Evolutionary conservation across 1,140 invertebrate species (phyloP).

Genomic region (Delia radicum): DNA sequence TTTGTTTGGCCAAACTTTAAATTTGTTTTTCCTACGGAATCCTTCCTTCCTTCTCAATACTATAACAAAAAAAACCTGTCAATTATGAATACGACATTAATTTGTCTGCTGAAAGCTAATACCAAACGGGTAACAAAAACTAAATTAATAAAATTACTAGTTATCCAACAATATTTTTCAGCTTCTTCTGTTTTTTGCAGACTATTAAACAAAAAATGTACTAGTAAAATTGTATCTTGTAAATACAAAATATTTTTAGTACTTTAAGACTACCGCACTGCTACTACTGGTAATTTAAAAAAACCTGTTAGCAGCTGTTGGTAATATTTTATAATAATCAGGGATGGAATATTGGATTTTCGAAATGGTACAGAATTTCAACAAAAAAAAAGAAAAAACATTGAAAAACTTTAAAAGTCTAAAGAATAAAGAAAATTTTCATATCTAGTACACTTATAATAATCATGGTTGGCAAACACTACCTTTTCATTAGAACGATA

Average conservation of each 20-base stretch:
- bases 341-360: too few relatives aligned
- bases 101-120: not conserved
- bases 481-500: too few relatives aligned
- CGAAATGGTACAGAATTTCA: not conserved
- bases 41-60: too few relatives aligned
- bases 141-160: not conserved
- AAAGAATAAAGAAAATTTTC: too few relatives aligned
- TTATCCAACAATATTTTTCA: not conserved
- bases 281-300: not conserved
- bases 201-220: too few relatives aligned
- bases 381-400: not conserved
- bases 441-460: too few relatives aligned
- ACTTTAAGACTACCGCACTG: too few relatives aligned
- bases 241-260: not conserved
- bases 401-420: not conserved
- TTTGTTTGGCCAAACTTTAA: too few relatives aligned
- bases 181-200: too few relatives aligned
- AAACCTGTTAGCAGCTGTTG: not conserved
- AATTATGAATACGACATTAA: not conserved
- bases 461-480: too few relatives aligned
- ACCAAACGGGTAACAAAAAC: not conserved
- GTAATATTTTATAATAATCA: not conserved
- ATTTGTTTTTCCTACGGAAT: too few relatives aligned
- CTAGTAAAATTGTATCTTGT: not conserved
- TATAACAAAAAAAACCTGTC: not conserved